Evolutionary conservation across 2,797 vertebrate species (phyloP), one percentile per base, ranked within the genome.

Genomic region (Valencia hispanica): DNA sequence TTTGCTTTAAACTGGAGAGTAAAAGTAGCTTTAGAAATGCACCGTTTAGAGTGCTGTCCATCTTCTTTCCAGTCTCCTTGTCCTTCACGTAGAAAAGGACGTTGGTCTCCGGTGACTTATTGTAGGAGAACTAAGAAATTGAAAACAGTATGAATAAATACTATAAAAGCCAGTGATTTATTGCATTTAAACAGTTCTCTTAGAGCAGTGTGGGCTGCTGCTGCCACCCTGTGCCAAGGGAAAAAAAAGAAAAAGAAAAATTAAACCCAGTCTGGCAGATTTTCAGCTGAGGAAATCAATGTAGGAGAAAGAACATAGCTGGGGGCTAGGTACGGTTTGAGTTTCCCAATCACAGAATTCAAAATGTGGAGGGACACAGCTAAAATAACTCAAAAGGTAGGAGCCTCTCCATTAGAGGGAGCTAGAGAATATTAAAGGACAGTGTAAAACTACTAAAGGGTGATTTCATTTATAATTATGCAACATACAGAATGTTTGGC

Each of bases 31-130:
- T 68, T 72, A 71, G 41, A 70, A 43, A 83, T 88, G 81, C 93
- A 99, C 98, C 97, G 57, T 96, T 96, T 39, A 99, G 91, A n/a
- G 94, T 97, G 95, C 98, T 99, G 96, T 99, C 98, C 78, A 99
- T 97, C 89, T 96, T 97, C 90, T 96, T 95, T 59, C 93, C 90
- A 0, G 92, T 94, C 73, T 91, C 79, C 27, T 95, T 95, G 83
- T 95, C 95, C 94, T 95, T 97, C 86, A 98, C 88, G 22, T 96
- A 97, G 91, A 99, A 96, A 77, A 96, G 94, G 87, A 99, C 90
- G 79, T 87, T 96, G 85, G 96, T 91, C n/a, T 97, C 97, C 68
- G 96, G 97, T 70, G 96, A 96, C 93, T 95, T 94, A 73, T 96
- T 93, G 3, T 95, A 96, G 79, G 95, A 95, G 89, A 98, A 96